These are phyloP conservation scores for Thripadectes ignobilis DNA, from an alignment of 2,797 vertebrate genomes.

Conservation along the genomic window DNA sequence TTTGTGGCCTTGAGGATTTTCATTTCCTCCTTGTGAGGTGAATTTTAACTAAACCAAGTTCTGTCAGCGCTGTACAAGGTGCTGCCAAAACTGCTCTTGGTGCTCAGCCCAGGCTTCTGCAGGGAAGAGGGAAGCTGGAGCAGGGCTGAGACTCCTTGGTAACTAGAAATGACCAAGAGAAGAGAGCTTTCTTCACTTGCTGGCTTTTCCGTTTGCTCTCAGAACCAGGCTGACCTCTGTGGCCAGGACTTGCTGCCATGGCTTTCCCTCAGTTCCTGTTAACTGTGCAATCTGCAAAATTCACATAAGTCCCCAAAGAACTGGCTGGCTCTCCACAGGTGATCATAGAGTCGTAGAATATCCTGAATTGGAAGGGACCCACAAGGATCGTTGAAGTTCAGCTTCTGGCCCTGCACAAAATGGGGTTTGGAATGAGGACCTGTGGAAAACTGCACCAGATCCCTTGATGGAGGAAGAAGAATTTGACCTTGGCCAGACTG, in stretches of 20 bases:
- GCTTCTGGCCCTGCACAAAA: not conserved
- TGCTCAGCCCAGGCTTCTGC: not conserved
- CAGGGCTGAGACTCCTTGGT: not conserved
- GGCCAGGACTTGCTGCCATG: not conserved
- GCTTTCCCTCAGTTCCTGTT: not conserved
- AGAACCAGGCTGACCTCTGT: not conserved
- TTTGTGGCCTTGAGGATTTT: conserved; percentile 20
- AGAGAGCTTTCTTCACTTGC: not conserved
- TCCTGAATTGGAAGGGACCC: not conserved
- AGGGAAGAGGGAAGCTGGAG: not conserved
- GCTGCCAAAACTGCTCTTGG: not conserved
- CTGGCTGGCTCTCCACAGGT: not conserved
- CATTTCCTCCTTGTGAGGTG: conserved; percentile 20
- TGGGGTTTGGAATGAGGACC: not conserved
- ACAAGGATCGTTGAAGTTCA: not conserved
- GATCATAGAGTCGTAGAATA: not conserved
- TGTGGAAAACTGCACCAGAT: no score
- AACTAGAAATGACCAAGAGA: not conserved
- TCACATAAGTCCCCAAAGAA: not conserved
- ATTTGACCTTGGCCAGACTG: no score
- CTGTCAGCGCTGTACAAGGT: not conserved
- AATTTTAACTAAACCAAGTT: not conserved
- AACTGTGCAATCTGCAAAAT: not conserved
- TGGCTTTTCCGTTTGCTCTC: not conserved
- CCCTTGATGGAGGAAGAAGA: no score